These are phyloP conservation scores for Drosophila neotestacea DNA, from an alignment of 2,888 invertebrate genomes.

Conservation along the genomic window DNA sequence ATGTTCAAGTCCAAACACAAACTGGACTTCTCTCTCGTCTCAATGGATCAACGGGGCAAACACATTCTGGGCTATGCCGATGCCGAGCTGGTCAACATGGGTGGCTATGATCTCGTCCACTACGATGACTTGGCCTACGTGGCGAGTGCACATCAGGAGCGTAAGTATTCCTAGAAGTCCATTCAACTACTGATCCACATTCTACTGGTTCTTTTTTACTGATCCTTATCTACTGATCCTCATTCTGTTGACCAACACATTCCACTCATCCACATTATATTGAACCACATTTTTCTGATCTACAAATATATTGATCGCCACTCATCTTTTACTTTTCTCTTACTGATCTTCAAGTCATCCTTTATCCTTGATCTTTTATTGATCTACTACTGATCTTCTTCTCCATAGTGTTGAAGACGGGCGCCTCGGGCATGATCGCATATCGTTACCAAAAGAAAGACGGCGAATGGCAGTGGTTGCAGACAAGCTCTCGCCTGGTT, in stretches of 20 bases:
- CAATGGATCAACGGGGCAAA: slow-evolving; percentile 99
- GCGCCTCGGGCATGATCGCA: slow-evolving; percentile 99
- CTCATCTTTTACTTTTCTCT: neutral
- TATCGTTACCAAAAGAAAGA: slow-evolving; percentile 98
- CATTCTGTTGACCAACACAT: too few relatives aligned
- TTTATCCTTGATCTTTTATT: neutral
- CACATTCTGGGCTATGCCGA: slow-evolving; percentile 97
- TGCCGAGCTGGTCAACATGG: slow-evolving; percentile 94
- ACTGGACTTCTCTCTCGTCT: slow-evolving; percentile 97
- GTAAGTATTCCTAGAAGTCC: slow-evolving; percentile 88
- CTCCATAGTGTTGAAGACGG: slow-evolving; percentile 96
- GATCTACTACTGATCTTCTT: neutral
- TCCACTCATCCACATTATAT: too few relatives aligned
- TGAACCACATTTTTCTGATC: too few relatives aligned
- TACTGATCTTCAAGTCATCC: neutral
- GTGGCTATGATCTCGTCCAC: slow-evolving; percentile 99
- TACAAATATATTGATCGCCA: neutral
- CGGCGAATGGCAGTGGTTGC: slow-evolving; percentile 98
- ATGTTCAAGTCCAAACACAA: slow-evolving; percentile 99
- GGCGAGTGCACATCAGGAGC: slow-evolving; percentile 99
- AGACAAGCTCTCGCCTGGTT: slow-evolving; percentile 97
- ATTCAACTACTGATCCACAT: neutral
- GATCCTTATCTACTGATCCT: slow-evolving; percentile 6
- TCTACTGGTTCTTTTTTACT: too few relatives aligned
- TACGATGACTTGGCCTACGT: slow-evolving; percentile 99